These are phyloP conservation scores for Diabrotica undecimpunctata DNA, from an alignment of 1,140 invertebrate species.

Conservation along the genomic window DNA sequence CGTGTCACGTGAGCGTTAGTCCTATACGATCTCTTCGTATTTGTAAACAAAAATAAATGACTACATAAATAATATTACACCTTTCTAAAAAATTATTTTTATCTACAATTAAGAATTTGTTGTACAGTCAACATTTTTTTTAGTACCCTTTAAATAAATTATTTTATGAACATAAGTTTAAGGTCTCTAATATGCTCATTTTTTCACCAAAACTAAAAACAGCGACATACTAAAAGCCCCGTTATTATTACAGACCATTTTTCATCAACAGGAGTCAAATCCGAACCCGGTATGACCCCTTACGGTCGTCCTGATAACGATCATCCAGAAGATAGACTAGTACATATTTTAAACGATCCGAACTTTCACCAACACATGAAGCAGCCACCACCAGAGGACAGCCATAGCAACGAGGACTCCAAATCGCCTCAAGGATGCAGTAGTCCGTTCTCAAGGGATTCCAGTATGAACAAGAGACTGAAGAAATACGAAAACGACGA, in stretches of 20 bases:
- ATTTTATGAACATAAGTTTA: too few species aligned
- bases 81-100: too few species aligned
- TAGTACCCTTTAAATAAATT: too few species aligned
- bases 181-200: too few species aligned
- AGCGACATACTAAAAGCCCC: too few species aligned
- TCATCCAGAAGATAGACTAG: constrained; percentile 87
- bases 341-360: constrained; percentile 89
- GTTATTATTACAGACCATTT: constrained; percentile 46
- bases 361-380: constrained; percentile 61
- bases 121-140: too few species aligned
- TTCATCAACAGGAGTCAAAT: constrained; percentile 64
- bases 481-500: constrained; percentile 90
- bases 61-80: too few species aligned
- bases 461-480: constrained; percentile 68
- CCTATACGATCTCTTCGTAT: too few species aligned
- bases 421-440: constrained; percentile 76
- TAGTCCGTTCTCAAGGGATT: constrained; percentile 70
- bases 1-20: too few species aligned
- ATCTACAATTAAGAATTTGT: too few species aligned
- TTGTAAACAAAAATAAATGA: too few species aligned
- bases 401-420: constrained; percentile 72
- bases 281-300: constrained; percentile 67
- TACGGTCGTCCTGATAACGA: constrained; percentile 76
- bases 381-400: constrained; percentile 58
- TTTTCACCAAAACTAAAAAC: too few species aligned